Evolutionary conservation across 2,113 vertebrate species (phyloP).

Genomic region (Callipepla squamata): DNA sequence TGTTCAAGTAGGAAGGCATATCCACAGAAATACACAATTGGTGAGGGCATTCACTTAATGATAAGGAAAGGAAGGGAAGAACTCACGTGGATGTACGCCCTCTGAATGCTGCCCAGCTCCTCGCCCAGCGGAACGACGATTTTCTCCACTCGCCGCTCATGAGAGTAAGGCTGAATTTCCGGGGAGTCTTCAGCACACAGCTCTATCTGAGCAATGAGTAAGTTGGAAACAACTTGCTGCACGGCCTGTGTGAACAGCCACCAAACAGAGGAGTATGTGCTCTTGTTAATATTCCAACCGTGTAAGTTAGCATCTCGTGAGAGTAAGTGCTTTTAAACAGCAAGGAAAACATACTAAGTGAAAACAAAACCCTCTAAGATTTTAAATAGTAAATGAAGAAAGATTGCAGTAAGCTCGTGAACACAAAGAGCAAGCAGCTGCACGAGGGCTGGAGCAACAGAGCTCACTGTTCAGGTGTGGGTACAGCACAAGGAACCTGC

Average conservation of each 20-base stretch:
- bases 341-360: fast-evolving
- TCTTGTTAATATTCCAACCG: background rate
- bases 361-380: background rate
- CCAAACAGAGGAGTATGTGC: fast-evolving
- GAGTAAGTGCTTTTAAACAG: background rate
- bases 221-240: constrained; percentile 94
- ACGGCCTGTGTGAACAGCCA: constrained; percentile 81
- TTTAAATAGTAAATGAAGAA: background rate
- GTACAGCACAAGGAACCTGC: too few relatives aligned
- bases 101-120: constrained; percentile 81
- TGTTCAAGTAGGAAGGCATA: background rate
- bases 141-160: constrained; percentile 91
- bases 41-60: background rate
- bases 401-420: fast-evolving
- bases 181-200: constrained; percentile 91
- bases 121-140: constrained; percentile 90
- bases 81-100: constrained; percentile 86
- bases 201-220: constrained; percentile 92
- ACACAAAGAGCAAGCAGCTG: too few relatives aligned
- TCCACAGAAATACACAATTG: background rate
- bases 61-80: background rate
- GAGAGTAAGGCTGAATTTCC: constrained; percentile 89
- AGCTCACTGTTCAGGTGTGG: background rate
- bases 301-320: background rate
- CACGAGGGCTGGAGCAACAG: background rate